A percentile compares a stretch with the other conserved stretches of the same genome.
Evolutionary conservation across 2,888 invertebrate genomes (phyloP).

Genomic region (Zootermopsis nevadensis): DNA sequence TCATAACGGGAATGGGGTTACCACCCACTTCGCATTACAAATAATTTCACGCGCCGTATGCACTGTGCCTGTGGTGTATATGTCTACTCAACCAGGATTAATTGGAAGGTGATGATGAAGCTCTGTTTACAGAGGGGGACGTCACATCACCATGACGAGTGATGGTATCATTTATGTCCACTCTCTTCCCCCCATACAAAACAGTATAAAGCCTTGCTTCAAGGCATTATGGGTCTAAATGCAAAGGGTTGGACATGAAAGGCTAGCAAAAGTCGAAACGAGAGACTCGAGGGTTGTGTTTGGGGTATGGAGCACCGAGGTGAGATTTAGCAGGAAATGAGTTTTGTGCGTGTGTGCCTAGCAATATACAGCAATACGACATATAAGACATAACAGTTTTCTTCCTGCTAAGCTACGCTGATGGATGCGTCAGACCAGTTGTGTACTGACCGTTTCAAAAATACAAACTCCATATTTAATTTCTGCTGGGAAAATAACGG

Average conservation of each 20-base stretch:
- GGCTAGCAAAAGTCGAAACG: conserved; percentile 34
- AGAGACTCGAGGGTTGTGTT: neutral
- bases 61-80: neutral
- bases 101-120: conserved; percentile 30
- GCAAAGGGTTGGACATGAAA: conserved; percentile 31
- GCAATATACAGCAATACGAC: neutral
- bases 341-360: conserved; percentile 14
- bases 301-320: conserved; percentile 2
- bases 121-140: conserved; percentile 10
- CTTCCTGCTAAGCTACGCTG: conserved; percentile 11
- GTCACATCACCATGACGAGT: neutral
- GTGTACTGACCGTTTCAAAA: neutral
- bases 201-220: conserved; percentile 23
- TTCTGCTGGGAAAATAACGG: too few relatives aligned
- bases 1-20: neutral
- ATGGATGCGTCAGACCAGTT: neutral
- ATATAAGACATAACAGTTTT: neutral
- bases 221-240: conserved; percentile 2
- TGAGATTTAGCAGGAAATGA: conserved; percentile 38
- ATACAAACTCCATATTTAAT: too few relatives aligned
- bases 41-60: conserved; percentile 25
- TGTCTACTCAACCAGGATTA: neutral
- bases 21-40: conserved; percentile 17
- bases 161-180: neutral
- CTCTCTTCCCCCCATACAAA: neutral